phyloP scores from a whole-genome alignment of 2,797 vertebrate species.

The Tokudaia tokunoshimensis region DNA sequence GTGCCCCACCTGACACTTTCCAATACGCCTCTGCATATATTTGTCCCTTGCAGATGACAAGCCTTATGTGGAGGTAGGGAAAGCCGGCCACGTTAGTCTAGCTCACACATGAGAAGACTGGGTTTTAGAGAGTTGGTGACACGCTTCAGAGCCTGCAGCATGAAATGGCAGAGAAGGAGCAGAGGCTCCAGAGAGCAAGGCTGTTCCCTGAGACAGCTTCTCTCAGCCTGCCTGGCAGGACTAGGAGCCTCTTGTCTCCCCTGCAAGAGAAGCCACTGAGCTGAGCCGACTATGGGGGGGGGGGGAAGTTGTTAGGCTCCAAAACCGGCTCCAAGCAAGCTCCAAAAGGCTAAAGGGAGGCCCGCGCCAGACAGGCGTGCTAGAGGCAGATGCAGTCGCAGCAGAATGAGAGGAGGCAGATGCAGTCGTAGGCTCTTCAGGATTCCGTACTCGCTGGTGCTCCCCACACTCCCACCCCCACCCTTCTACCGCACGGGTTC shows the following conservation, averaged over 20 bases:
- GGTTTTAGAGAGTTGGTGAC: neutral
- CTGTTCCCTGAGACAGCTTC: neutral
- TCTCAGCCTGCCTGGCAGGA: neutral
- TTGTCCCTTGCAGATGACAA: neutral
- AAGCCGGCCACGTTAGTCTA: neutral
- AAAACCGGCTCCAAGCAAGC: neutral
- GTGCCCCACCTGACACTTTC: neutral
- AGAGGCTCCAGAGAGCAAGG: neutral
- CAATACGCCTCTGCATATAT: neutral
- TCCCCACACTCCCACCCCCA: constrained; percentile 55
- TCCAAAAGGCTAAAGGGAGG: constrained; percentile 40
- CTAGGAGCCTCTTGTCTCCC: neutral
- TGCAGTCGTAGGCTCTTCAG: constrained; percentile 19
- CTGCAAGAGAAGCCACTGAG: neutral
- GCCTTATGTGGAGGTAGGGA: neutral
- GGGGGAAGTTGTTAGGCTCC: neutral
- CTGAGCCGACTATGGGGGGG: neutral
- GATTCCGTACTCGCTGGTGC: constrained; percentile 67
- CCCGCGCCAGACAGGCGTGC: neutral
- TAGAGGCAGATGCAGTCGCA: neutral
- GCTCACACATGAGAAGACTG: neutral
- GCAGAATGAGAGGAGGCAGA: neutral
- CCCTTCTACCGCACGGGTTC: constrained; percentile 79
- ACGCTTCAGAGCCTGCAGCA: neutral
- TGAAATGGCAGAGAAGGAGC: neutral